Conservation (phyloP, 35 echinoderm and acorn worm genomes). For the Apostichopus parvimensis region DNA sequence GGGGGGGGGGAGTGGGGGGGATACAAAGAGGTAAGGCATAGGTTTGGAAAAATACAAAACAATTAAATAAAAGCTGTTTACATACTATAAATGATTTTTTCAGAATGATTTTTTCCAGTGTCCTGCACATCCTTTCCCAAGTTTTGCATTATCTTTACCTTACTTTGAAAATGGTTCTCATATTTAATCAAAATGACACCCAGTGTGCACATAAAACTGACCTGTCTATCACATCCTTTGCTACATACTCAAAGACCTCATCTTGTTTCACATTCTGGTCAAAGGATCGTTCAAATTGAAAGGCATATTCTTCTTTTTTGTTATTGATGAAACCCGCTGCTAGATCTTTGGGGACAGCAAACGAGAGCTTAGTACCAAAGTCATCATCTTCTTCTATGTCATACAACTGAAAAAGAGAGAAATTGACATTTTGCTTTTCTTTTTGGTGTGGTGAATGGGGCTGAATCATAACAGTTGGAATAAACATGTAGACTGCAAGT, state of each 20-base stretch:
- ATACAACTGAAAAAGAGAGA: constrained; percentile 74
- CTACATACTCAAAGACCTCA: constrained; percentile 97
- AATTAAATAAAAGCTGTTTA: too few species aligned
- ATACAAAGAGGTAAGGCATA: too few species aligned
- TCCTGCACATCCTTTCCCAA: background rate
- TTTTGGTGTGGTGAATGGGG: too few species aligned
- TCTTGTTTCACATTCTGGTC: constrained; percentile 93
- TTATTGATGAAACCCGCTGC: constrained; percentile 98
- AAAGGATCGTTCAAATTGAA: constrained; percentile 87
- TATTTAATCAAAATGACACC: background rate
- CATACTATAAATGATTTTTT: too few species aligned
- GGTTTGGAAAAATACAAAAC: too few species aligned
- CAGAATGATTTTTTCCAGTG: background rate
- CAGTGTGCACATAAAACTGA: constrained; percentile 37
- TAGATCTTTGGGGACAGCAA: constrained; percentile 89
- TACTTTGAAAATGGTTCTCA: background rate
- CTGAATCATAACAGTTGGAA: too few species aligned
- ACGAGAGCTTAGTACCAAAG: constrained; percentile 58
- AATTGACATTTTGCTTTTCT: background rate
- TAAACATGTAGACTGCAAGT: too few species aligned
- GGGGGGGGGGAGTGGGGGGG: too few species aligned
- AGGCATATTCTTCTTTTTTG: constrained; percentile 95
- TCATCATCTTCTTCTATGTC: constrained; percentile 89
- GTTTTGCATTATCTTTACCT: background rate
- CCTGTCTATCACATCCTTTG: constrained; percentile 95